These are phyloP conservation scores for Erynnis tages DNA, from an alignment of 2,888 invertebrate species.

Conservation along the genomic window DNA sequence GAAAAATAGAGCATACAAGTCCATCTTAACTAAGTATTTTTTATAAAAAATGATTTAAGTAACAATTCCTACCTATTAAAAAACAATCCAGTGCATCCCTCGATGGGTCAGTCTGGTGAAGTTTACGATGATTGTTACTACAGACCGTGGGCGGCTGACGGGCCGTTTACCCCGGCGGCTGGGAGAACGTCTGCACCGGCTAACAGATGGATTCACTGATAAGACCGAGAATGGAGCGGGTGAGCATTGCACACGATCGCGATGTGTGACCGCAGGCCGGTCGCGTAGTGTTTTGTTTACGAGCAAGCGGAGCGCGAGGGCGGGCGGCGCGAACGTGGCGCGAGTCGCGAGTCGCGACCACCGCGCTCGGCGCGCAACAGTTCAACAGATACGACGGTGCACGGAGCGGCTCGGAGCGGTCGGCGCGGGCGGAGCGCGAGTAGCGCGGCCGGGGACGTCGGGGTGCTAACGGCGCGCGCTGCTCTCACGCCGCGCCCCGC, in stretches of 20 bases:
- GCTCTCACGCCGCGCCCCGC: slow-evolving; percentile 16
- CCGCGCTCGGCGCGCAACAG: slow-evolving; percentile 75
- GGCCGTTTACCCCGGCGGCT: slow-evolving; percentile 55
- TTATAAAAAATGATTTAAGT: no score
- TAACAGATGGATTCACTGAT: slow-evolving; percentile 32
- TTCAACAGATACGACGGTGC: slow-evolving; percentile 54
- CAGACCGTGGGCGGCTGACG: slow-evolving; percentile 62
- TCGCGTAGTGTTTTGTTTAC: slow-evolving; percentile 65
- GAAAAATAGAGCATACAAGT: no score
- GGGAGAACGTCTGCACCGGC: slow-evolving; percentile 44
- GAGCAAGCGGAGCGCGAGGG: slow-evolving; percentile 49
- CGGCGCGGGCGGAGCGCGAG: slow-evolving; percentile 45
- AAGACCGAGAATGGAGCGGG: slow-evolving; percentile 8
- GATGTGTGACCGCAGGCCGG: slow-evolving; percentile 32
- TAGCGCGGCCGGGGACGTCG: slow-evolving; percentile 47
- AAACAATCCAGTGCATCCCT: slow-evolving; percentile 51
- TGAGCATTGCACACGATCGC: slow-evolving; percentile 33
- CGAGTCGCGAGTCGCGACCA: slow-evolving; percentile 51
- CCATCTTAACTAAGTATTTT: no score
- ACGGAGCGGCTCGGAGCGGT: slow-evolving; percentile 35
- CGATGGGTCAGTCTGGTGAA: slow-evolving; percentile 49
- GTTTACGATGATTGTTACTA: slow-evolving; percentile 56
- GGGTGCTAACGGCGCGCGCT: slow-evolving; percentile 38
- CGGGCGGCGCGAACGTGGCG: slow-evolving; percentile 47
- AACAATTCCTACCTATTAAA: slow-evolving; percentile 39